Conservation (phyloP, 2,797 vertebrate species). For the Hyperoplus lanceolatus region DNA sequence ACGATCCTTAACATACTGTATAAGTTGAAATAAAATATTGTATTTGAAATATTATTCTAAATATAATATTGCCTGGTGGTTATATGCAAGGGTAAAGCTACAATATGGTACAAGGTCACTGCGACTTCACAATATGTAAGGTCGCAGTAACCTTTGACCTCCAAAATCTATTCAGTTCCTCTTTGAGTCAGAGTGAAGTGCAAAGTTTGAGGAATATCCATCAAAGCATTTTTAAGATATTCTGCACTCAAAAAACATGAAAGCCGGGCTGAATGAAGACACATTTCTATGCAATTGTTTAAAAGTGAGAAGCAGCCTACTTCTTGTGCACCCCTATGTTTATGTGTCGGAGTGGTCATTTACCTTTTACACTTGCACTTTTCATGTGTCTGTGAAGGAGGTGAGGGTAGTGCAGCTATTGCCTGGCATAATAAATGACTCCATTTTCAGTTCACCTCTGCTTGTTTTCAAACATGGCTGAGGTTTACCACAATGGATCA, state of each 20-base stretch:
- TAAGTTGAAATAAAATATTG: neutral
- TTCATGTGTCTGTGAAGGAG: slow-evolving; percentile 33
- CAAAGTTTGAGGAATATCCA: no score
- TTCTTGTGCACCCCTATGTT: slow-evolving; percentile 39
- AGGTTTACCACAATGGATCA: slow-evolving; percentile 2
- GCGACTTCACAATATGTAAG: no score
- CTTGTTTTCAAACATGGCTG: slow-evolving; percentile 59
- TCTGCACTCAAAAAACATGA: no score
- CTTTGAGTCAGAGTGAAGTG: no score
- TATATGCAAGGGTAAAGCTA: no score
- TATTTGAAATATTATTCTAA: no score
- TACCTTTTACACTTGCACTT: slow-evolving; percentile 46
- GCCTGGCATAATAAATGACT: slow-evolving; percentile 69
- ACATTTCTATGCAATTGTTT: slow-evolving; percentile 20
- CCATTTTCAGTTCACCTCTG: slow-evolving; percentile 56
- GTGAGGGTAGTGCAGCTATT: slow-evolving; percentile 34
- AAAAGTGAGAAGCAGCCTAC: slow-evolving; percentile 13
- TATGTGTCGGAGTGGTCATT: slow-evolving; percentile 50
- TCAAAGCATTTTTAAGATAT: no score
- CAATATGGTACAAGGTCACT: no score
- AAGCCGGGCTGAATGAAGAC: slow-evolving; percentile 11
- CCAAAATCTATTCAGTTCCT: no score
- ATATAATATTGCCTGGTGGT: no score
- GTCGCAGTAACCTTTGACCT: no score
- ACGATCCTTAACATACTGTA: neutral